Percentiles rank a stretch among this genome's conserved stretches.
Evolutionary conservation across 2,888 invertebrate species (phyloP).

Genomic region (Drosophila seclusa): DNA sequence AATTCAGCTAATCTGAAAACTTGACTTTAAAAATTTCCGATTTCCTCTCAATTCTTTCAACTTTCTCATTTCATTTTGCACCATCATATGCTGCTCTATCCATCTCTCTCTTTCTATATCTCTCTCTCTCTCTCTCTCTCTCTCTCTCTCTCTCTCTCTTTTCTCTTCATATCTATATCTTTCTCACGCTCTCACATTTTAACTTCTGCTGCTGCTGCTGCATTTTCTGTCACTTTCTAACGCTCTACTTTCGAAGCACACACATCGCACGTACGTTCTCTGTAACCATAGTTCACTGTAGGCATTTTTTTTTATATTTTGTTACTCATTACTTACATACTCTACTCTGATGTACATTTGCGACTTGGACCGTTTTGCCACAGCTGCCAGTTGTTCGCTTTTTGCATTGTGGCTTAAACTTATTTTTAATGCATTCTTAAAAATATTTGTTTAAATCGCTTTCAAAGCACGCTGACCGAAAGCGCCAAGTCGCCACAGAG

Average conservation of each 20-base stretch:
- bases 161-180: constrained; percentile 39
- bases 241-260: constrained; percentile 63
- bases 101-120: constrained; percentile 16
- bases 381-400: constrained; percentile 26
- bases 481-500: constrained; percentile 49
- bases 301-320: constrained; percentile 45
- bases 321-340: constrained; percentile 33
- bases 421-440: constrained; percentile 74
- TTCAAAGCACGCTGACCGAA: constrained; percentile 50
- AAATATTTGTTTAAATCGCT: constrained; percentile 70
- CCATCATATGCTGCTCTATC: constrained; percentile 37
- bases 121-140: constrained; percentile 12
- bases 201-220: constrained; percentile 27
- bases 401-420: constrained; percentile 57
- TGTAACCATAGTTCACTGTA: constrained; percentile 72
- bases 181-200: constrained; percentile 50
- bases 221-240: constrained; percentile 70
- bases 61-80: constrained; percentile 69
- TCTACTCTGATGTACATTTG: constrained; percentile 41
- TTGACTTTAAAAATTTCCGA: constrained; percentile 34
- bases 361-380: constrained; percentile 54
- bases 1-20: constrained; percentile 42
- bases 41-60: constrained; percentile 58
- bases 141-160: not conserved
- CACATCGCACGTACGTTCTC: constrained; percentile 51